Conservation (phyloP, 2,888 invertebrate genomes). For the Hetaerina titia region DNA sequence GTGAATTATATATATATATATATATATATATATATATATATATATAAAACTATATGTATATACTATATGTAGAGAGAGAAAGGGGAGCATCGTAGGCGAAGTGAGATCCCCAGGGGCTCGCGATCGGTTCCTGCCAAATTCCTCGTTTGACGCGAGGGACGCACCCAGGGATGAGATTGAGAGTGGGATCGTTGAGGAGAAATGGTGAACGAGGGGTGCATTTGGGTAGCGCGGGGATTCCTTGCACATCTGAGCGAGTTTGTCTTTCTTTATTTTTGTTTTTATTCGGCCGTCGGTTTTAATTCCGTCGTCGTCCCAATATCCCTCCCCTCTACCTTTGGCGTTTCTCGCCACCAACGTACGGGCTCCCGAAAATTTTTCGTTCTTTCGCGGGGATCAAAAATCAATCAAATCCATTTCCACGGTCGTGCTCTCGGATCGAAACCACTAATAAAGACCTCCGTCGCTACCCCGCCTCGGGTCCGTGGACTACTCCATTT, state of each 20-base stretch:
- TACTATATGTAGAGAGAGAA: no score
- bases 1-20: no score
- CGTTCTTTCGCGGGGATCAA: background rate
- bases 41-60: no score
- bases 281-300: no score
- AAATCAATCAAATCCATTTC: constrained; percentile 23
- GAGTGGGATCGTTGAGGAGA: no score
- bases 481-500: background rate
- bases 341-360: background rate
- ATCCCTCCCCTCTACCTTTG: background rate
- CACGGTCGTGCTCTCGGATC: background rate
- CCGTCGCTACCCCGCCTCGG: background rate
- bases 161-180: no score
- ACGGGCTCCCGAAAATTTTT: background rate
- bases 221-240: background rate
- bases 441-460: background rate
- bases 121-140: no score
- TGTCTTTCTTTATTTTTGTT: background rate
- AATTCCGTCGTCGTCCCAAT: background rate
- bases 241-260: background rate
- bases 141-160: background rate
- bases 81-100: no score
- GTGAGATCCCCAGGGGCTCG: no score
- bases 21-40: no score
- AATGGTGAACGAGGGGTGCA: background rate